Conservation (phyloP, 2,113 vertebrate species). For the Climacteris rufus region DNA sequence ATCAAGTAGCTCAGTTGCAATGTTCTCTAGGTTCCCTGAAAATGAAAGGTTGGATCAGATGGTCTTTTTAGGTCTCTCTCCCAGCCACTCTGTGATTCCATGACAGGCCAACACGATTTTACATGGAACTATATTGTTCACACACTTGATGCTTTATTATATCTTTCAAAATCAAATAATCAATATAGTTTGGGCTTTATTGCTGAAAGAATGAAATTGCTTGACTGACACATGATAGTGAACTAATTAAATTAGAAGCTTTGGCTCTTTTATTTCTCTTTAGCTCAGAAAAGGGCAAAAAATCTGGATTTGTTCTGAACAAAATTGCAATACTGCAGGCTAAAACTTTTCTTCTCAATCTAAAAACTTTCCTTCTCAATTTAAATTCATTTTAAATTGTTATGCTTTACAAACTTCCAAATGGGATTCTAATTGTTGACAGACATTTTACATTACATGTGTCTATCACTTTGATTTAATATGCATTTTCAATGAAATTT, state of each 20-base stretch:
- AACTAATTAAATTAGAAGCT: neutral
- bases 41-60: neutral
- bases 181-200: neutral
- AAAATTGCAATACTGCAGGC: neutral
- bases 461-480: constrained; percentile 73
- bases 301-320: neutral
- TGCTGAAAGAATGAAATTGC: neutral
- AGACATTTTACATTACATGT: constrained; percentile 66
- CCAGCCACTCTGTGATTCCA: neutral
- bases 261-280: neutral
- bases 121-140: neutral
- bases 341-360: constrained; percentile 36
- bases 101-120: neutral
- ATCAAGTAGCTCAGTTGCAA: neutral
- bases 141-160: neutral
- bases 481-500: constrained; percentile 70
- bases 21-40: neutral
- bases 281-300: neutral
- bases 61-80: neutral
- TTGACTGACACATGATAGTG: neutral
- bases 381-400: constrained; percentile 60
- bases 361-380: constrained; percentile 47
- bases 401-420: constrained; percentile 68
- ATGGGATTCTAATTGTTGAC: constrained; percentile 67
- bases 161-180: constrained; percentile 15